phyloP scores from a whole-genome alignment of 2,888 invertebrate genomes.

The Ectemnius lituratus region DNA sequence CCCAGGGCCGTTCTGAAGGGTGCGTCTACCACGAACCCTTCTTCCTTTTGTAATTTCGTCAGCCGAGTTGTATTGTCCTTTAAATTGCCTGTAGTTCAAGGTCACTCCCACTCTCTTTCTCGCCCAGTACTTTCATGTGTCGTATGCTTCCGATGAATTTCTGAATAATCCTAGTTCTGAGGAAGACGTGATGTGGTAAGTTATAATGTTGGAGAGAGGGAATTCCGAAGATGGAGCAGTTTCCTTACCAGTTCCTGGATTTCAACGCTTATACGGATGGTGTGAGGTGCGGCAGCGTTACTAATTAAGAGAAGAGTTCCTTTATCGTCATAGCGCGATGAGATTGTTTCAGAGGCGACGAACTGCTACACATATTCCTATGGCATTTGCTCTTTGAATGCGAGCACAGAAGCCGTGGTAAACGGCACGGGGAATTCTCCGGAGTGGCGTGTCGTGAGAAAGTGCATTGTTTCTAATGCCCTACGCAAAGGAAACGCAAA shows the following conservation, averaged over 20 bases:
- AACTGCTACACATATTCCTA: conserved; percentile 6
- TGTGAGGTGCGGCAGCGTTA: background rate
- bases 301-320: no score
- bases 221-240: no score
- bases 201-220: no score
- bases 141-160: no score
- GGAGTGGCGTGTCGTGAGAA: conserved; percentile 45
- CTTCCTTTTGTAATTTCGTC: background rate
- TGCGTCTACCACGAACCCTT: background rate
- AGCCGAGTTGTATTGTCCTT: background rate
- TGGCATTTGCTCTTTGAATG: background rate
- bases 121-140: no score
- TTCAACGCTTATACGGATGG: no score
- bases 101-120: no score
- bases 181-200: no score
- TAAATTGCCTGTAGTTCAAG: no score
- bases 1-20: conserved; percentile 2
- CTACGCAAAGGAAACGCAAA: conserved; percentile 38
- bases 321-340: background rate
- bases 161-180: no score
- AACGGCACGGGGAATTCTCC: conserved; percentile 24
- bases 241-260: background rate
- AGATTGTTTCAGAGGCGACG: background rate
- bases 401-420: conserved; percentile 14
- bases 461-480: conserved; percentile 49